Conservation (phyloP, 2,113 vertebrate species). For the Oostethus manadensis region DNA sequence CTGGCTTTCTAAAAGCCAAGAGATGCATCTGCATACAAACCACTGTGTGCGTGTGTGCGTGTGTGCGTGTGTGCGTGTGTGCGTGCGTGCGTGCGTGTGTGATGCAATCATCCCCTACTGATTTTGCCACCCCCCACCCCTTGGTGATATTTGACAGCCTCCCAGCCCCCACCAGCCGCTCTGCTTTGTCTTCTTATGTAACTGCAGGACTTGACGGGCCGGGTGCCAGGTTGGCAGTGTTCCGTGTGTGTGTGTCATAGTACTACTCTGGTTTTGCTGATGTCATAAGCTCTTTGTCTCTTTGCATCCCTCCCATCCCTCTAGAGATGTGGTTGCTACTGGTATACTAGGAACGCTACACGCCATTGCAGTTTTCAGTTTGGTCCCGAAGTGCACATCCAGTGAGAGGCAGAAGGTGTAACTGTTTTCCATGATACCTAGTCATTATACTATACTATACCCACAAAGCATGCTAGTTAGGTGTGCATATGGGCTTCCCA, state of each 20-base stretch:
- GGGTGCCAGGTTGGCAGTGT: conserved; percentile 40
- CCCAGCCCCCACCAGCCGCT: conserved; percentile 11
- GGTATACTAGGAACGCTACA: no score
- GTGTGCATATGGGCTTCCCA: no score
- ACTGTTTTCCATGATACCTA: no score
- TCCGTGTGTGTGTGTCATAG: conserved; percentile 19
- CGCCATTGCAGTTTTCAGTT: no score
- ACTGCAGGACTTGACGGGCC: conserved; percentile 34
- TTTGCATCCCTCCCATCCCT: neutral
- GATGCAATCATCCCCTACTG: conserved; percentile 33
- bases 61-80: neutral
- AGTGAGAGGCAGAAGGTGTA: no score
- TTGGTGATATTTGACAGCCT: conserved; percentile 27
- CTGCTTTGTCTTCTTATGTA: conserved; percentile 35
- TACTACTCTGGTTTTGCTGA: conserved; percentile 11
- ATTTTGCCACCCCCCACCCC: neutral
- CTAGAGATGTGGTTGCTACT: neutral
- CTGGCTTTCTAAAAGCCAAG: no score
- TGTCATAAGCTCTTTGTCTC: conserved; percentile 18
- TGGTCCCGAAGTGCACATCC: no score
- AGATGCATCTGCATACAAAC: no score
- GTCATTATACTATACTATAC: no score
- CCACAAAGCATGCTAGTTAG: no score
- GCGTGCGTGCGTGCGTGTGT: neutral
- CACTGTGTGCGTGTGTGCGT: no score